Conservation (phyloP, 1,140 invertebrate genomes). For the Apis laboriosa region DNA sequence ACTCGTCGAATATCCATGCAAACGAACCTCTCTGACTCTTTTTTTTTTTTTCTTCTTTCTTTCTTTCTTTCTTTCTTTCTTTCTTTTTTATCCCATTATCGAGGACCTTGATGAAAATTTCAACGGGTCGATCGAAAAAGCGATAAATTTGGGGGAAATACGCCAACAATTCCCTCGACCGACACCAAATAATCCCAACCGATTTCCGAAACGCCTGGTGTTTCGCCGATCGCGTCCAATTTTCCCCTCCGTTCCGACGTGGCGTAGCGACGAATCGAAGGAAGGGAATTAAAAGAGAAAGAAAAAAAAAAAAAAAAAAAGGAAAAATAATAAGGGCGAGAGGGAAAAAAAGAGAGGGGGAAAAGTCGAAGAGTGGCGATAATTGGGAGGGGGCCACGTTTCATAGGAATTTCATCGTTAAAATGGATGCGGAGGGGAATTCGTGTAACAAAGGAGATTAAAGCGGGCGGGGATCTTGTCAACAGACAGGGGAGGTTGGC, state of each 20-base stretch:
- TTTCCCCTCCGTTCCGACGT: not conserved
- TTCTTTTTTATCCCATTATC: too few species aligned
- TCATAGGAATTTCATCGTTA: constrained; percentile 24
- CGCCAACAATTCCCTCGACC: too few species aligned
- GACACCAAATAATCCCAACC: constrained; percentile 1
- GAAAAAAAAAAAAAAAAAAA: too few species aligned
- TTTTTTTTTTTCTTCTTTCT: too few species aligned
- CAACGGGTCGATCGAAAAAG: too few species aligned
- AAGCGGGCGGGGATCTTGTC: constrained; percentile 30
- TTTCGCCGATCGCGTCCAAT: constrained; percentile 2
- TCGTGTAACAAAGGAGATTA: constrained; percentile 57
- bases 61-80: too few species aligned
- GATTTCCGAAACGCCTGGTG: not conserved
- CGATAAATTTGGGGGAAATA: too few species aligned
- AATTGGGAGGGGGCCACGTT: not conserved
- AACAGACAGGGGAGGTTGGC: constrained; percentile 30
- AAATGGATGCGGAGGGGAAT: not conserved
- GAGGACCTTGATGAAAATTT: too few species aligned
- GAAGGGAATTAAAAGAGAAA: too few species aligned
- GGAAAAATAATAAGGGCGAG: too few species aligned
- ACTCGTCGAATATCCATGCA: not conserved
- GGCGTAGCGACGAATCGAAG: too few species aligned
- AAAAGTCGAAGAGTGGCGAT: not conserved
- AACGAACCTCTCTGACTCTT: not conserved
- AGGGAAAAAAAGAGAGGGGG: not conserved